Base-by-base conservation (phyloP, 2,888 invertebrate genomes). In the Cataglyphis cursor region DNA sequence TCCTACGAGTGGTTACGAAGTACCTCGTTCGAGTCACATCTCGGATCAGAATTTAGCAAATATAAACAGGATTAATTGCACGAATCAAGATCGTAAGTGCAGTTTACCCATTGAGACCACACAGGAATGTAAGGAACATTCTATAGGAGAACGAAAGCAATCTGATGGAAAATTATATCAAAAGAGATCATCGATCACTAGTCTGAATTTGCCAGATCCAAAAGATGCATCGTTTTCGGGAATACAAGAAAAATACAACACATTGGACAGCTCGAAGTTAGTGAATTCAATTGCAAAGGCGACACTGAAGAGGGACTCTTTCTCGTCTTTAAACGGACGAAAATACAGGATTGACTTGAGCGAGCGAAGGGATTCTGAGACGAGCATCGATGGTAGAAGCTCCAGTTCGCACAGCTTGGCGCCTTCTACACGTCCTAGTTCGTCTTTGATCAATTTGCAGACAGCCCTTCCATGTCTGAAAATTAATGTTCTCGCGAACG, bases 1-100 rank as follows among this genome's bases (percentile, higher is more conserved):
- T 86, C 92, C 92, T 10, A 94, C 95, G 24, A 96, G 96, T 91
- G 97, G 96, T 3, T 97, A 97, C 93, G 97, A 97, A 94, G 94
- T 97, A 21, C 97, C 97, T 1, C 95, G 96, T 59, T 94, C 95
- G 0, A 95, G 93, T 35, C 91, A 93, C 31, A 86, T 89, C 38
- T 88, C 89, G 28, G 88, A 89, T 82, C 91, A 88, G 57, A 88
- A 85, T 66, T 48, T 88, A 59, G 28, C 82, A 24, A 88, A 81
- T 65, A 59, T 54, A 28, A 87, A 72, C 73, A 88, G 74, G 65
- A n/a, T 62, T 10, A 80, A 44, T 59, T 62, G 70, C 61, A 38
- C 62, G 48, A 87, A 72, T 18, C 35, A 65, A 8, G 82, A 82
- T 38, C 44, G 70, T 54, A 87, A 86, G 35, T 81, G 80, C 12